Evolutionary conservation across 2,797 vertebrate species (phyloP), one percentile per base, ranked within the genome.

Genomic region (Ctenochaetus hawaiiensis): DNA sequence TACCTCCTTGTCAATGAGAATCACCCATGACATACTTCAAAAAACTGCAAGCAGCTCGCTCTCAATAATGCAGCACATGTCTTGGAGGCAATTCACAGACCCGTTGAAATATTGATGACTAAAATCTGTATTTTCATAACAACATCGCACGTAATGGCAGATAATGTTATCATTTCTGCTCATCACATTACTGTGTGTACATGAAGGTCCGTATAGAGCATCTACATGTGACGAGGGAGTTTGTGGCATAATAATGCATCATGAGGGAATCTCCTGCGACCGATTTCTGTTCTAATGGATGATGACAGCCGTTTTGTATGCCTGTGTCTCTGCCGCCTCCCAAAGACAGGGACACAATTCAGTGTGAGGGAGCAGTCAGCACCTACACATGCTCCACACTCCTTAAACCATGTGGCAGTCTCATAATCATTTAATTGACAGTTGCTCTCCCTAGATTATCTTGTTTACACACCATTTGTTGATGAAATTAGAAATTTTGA

Each of bases 51-150:
- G 83, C 90, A 75, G 81, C 85, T 86, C 74, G 10, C 70, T 61
- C 82, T 93, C 85, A 94, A 92, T 92, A 93, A 94, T 93, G 90
- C 91, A 92, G 72, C 64, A 49, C 48, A 73, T 83, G 83, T 90
- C 90, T 87, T 58, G 77, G 77, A 92, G 89, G 87, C 90, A 89
- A 89, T 86, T 91, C 85, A 75, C 86, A 87, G 84, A 45, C 81
- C 41, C 12, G 41, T 43, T 93, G 66, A 92, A 93, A 92, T 88
- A 94, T 94, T 91, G 76, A 94, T 93, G 87, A 62, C 70, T 62
- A 60, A 93, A 93, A 94, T 93, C 89, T 89, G 87, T 88, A 91
- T 92, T 93, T 91, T 89, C 77, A 82, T 87, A 87, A 86, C 52
- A 75, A 66, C 11, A 61, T 87, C 66, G 76, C 66, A 77, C 74